Conservation (phyloP, 2,113 vertebrate genomes). For the Asarcornis scutulata region DNA sequence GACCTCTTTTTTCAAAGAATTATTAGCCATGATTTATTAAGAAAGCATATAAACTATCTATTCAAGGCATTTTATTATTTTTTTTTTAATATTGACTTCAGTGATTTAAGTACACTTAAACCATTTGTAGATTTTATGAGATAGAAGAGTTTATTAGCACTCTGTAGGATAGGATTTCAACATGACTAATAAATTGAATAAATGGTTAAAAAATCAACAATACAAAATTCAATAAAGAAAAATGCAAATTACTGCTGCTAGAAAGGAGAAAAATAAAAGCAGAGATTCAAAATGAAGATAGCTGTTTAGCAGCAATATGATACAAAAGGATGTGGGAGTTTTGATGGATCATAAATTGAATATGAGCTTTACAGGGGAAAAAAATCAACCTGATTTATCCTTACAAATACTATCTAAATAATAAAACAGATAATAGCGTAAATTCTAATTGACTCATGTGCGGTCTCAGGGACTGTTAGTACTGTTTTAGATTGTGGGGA, state of each 20-base stretch:
- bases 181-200: not conserved
- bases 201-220: not conserved
- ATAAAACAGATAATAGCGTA: not conserved
- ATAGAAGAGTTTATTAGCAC: not conserved
- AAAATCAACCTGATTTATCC: not conserved
- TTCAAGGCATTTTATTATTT: not conserved
- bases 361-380: not conserved
- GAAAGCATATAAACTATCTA: not conserved
- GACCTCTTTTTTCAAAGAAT: not conserved
- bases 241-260: not conserved
- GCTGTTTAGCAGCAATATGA: not conserved
- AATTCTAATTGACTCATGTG: not conserved
- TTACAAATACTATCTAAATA: not conserved
- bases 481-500: not conserved
- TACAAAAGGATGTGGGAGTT: not conserved
- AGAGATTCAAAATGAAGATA: not conserved
- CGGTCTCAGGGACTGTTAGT: not conserved
- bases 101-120: constrained; percentile 2
- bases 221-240: not conserved
- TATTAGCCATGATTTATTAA: not conserved
- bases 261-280: not conserved
- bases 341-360: not conserved
- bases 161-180: not conserved
- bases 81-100: not conserved
- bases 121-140: not conserved